Percentiles rank a stretch among this genome's conserved stretches.
These are phyloP conservation scores for cat (Felis catus) DNA, from an alignment of 2,113 vertebrate genomes.

Conservation along the genomic window F.catus_Fca126_mat1.0 CM031418.1:126628001-126628500, in stretches of 20 bases:
- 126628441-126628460: background rate
- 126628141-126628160: background rate
- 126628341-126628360: slow-evolving; percentile 35
- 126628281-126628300: background rate
- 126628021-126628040: background rate
- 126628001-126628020: slow-evolving; percentile 8
- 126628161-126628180: slow-evolving; percentile 8
- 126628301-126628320: background rate
- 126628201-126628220: background rate
- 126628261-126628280: background rate
- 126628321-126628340: background rate
- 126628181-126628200: background rate
- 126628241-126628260: background rate
- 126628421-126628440: background rate
- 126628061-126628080: background rate
- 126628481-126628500: background rate
- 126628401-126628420: background rate
- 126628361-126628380: slow-evolving; percentile 46
- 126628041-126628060: background rate
- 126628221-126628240: background rate
- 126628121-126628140: slow-evolving; percentile 7
- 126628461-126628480: background rate
- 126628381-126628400: background rate
- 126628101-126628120: background rate
- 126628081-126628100: background rate